Percentiles rank a stretch among this genome's conserved stretches.
phyloP scores from a whole-genome alignment of 2,888 invertebrate genomes.

The Cancer borealis region DNA sequence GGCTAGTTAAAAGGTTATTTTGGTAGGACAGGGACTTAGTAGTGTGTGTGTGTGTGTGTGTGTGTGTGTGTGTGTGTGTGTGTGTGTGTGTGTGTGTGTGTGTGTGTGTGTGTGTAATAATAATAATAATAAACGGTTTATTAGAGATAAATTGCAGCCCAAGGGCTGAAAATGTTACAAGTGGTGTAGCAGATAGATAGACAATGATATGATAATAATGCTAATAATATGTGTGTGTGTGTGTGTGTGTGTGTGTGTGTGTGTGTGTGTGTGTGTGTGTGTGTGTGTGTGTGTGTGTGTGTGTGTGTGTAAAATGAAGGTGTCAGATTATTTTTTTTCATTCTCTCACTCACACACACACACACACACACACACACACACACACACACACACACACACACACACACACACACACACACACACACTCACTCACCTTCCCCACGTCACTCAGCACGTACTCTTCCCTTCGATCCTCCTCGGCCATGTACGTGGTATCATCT shows the following conservation, averaged over 20 bases:
- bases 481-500: conserved; percentile 85
- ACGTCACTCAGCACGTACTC: conserved; percentile 93
- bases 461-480: conserved; percentile 86
- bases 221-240: no score
- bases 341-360: not conserved
- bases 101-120: not conserved
- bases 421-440: conserved; percentile 82
- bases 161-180: no score
- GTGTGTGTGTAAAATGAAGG: no score
- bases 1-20: no score
- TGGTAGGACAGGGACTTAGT: not conserved
- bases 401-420: not conserved
- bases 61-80: not conserved
- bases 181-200: no score
- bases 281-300: not conserved
- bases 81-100: no score
- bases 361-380: not conserved
- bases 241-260: not conserved
- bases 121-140: no score
- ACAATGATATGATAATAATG: no score
- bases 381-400: not conserved
- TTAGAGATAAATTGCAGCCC: no score
- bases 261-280: not conserved
- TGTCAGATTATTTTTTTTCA: not conserved
- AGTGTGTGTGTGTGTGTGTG: not conserved